Base-by-base conservation (phyloP, 2,797 vertebrate species). In the Natrix natrix region DNA sequence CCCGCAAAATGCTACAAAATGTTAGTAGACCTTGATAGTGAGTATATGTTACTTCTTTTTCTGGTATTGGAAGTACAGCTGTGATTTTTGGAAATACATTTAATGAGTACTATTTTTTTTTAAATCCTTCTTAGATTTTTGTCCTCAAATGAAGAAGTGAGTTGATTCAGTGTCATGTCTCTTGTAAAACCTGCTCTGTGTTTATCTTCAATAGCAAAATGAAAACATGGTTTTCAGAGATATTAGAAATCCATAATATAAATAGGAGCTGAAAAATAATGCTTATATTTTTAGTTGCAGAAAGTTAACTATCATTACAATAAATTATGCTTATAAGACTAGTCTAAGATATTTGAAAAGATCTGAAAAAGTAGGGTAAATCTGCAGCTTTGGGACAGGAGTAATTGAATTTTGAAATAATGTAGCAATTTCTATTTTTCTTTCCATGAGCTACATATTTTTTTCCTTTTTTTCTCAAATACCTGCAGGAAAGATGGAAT, bases 391-490 rank as follows among this genome's bases (percentile, higher is more conserved):
- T 91, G 48, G 66, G 61, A 83, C 26, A 95, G 87, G 28, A 83
- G 93, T 92, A 95, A 66, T 95, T 95, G 88, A 96, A 90, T 94
- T 91, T 94, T 91, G 74, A 86, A 94, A 94, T 88, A 61, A 92
- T 95, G 94, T 94, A 95, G 78, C 86, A 87, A 59, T 95, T 63
- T 91, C n/a, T 74, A 8, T 74, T 74, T 74, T 37, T 74, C 14
- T 17, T 37, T 8, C 16, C n/a, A 37, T 74, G 66, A 74, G 66
- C 66, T 32, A 69, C 66, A 16, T 69, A 74, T 7, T 74, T 74
- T 74, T 74, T 16, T 43, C 6, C 14, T 17, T 74, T 74, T 74
- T 37, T n/a, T 66, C 66, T 74, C n/a, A 74, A 37, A 2, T 74
- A 17, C 16, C n/a, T 37, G 16, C n/a, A 8, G 14, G n/a, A 74